phyloP scores from a whole-genome alignment of 2,113 vertebrate species.

The Cettia cetti region DNA sequence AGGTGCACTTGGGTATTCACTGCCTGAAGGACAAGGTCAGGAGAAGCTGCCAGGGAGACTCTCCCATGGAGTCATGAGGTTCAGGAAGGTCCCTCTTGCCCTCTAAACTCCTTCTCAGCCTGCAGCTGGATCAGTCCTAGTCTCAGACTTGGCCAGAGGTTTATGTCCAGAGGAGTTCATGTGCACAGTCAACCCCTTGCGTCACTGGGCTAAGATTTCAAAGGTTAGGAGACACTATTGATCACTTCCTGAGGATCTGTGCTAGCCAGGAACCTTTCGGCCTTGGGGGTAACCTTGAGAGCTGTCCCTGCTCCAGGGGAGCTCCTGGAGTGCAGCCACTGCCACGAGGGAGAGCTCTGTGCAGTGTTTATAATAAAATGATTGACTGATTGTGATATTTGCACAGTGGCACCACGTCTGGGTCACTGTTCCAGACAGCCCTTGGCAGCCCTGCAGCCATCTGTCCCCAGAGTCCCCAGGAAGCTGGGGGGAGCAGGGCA shows the following conservation, averaged over 20 bases:
- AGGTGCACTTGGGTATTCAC: background rate
- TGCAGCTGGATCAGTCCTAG: background rate
- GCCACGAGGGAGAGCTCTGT: background rate
- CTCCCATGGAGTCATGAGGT: background rate
- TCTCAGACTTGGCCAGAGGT: background rate
- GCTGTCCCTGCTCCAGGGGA: background rate
- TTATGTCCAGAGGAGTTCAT: background rate
- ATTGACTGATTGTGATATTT: background rate
- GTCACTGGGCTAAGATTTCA: background rate
- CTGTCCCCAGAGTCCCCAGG: background rate
- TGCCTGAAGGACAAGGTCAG: background rate
- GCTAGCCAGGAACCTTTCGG: background rate
- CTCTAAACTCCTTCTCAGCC: background rate
- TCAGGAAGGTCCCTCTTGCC: background rate
- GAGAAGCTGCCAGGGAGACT: background rate
- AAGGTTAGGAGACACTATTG: background rate
- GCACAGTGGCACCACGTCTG: background rate
- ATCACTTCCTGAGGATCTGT: background rate
- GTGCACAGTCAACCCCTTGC: background rate
- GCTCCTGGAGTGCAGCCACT: background rate
- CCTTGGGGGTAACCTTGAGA: background rate
- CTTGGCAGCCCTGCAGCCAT: background rate
- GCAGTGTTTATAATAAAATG: background rate
- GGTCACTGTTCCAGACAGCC: background rate
- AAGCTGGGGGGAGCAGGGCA: background rate